Evolutionary conservation across 2,888 invertebrate genomes (phyloP), one percentile per base, ranked within the genome.

Genomic region (Sclerodermus sp.): DNA sequence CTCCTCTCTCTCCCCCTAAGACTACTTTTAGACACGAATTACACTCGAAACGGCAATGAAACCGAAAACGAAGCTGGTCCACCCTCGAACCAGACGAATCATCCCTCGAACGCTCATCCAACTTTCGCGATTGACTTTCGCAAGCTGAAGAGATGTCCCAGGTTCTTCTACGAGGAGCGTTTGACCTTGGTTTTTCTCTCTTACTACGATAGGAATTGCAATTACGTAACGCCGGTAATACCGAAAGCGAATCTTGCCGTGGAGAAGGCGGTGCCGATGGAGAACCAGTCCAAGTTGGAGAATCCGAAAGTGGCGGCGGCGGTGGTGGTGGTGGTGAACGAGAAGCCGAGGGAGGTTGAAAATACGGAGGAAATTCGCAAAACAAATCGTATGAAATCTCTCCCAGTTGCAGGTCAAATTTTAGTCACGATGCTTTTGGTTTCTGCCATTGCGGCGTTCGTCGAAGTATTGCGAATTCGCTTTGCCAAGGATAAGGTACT

Each of bases 341-440:
- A 36, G 36, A 36, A 10, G 8, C 23, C 23, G 8, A 23, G 23
- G 8, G 23, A 5, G 8, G 23, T 8, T 9, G 54, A 54, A 36
- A 46, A 47, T 34, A 43, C 31, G 18, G 52, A 60, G 36, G 53
- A 60, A 5, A 53, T 44, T 47, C 39, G 39, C 8, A 57, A 51
- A 47, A 40, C 40, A 42, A 58, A 57, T 36, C 57, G 60, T 54
- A 57, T 59, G 50, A 73, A 72, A 52, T 67, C 67, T 13, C 53
- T 68, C 41, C 66, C 66, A 23, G 62, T 73, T 29, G 70, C 73
- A 18, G 68, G 69, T 46, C 67, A 72, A 47, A 73, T 74, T 45
- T 65, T 76, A 12, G 72, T 70, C 30, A 62, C 66, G 55, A 71
- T 75, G 68, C 67, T 76, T 39, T 56, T 73, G 42, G 66, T 71